Percentiles rank a stretch among this genome's conserved stretches.
Conservation (phyloP, 1,140 invertebrate genomes). For the Hylaeus volcanicus region DNA sequence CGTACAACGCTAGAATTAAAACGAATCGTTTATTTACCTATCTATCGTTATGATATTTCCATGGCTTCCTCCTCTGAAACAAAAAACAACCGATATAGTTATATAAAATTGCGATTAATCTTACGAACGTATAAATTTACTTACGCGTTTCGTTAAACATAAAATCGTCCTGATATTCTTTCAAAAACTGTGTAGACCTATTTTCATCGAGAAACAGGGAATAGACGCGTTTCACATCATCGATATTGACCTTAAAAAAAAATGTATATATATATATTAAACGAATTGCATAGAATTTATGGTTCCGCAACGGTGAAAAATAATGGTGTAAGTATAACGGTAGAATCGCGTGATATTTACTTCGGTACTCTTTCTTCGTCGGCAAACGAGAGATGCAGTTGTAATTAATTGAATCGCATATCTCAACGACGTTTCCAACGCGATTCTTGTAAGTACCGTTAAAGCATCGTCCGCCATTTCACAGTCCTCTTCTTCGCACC, state of each 20-base stretch:
- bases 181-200: slow-evolving; percentile 94
- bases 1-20: slow-evolving; percentile 1
- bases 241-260: slow-evolving; percentile 85
- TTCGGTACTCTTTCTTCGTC: slow-evolving; percentile 90
- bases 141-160: slow-evolving; percentile 90
- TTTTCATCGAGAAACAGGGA: slow-evolving; percentile 96
- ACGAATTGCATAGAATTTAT: neutral
- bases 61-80: slow-evolving; percentile 68
- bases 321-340: neutral
- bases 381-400: slow-evolving; percentile 93
- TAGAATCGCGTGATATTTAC: slow-evolving; percentile 74
- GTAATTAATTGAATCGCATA: slow-evolving; percentile 99
- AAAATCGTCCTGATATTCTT: slow-evolving; percentile 97
- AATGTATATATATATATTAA: too few relatives aligned
- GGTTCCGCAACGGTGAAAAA: neutral
- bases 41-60: slow-evolving; percentile 65
- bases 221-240: slow-evolving; percentile 97
- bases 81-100: slow-evolving; percentile 17
- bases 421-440: slow-evolving; percentile 94
- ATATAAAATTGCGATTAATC: neutral
- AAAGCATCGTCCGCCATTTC: slow-evolving; percentile 96
- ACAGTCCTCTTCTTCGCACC: slow-evolving; percentile 98
- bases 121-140: slow-evolving; percentile 38
- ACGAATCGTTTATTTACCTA: slow-evolving; percentile 1
- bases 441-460: slow-evolving; percentile 94